These are phyloP conservation scores for Scomber scombrus DNA, from an alignment of 2,113 vertebrate genomes.

Conservation along the genomic window DNA sequence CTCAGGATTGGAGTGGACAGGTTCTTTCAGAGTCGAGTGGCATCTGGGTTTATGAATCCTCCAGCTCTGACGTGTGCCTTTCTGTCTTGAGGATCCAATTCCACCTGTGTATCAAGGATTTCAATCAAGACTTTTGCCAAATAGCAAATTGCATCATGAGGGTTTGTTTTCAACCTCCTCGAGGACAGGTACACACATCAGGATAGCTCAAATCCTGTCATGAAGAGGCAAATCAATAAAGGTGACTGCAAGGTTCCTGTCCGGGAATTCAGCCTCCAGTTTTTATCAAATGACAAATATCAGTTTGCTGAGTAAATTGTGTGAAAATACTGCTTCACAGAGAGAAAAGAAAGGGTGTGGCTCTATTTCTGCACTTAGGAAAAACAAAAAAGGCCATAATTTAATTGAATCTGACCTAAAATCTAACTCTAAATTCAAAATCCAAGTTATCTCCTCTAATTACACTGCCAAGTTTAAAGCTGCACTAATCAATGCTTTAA, in stretches of 20 bases:
- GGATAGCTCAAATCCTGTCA: neutral
- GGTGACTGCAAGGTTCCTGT: neutral
- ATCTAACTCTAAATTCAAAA: slow-evolving; percentile 25
- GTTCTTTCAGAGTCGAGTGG: slow-evolving; percentile 40
- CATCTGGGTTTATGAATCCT: slow-evolving; percentile 49
- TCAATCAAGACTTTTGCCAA: slow-evolving; percentile 22
- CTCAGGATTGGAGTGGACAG: slow-evolving; percentile 15
- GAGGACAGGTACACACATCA: neutral
- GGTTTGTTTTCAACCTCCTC: slow-evolving; percentile 23
- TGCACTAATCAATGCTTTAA: slow-evolving; percentile 18
- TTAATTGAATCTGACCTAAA: neutral
- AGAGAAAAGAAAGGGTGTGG: neutral
- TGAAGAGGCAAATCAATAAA: slow-evolving; percentile 6
- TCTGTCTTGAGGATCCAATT: slow-evolving; percentile 46
- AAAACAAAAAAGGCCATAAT: neutral
- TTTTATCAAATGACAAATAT: neutral
- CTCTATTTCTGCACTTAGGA: neutral
- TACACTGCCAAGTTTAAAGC: slow-evolving; percentile 2
- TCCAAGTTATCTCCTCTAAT: neutral
- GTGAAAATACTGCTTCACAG: neutral
- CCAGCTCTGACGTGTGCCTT: slow-evolving; percentile 44
- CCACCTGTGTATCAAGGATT: slow-evolving; percentile 26
- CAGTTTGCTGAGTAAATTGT: neutral
- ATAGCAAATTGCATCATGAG: slow-evolving; percentile 19
- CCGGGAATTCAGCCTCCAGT: neutral